A percentile compares a stretch with the other conserved stretches of the same genome.
Evolutionary conservation across 2,888 invertebrate genomes (phyloP).

Genomic region (Steinernema hermaphroditum): DNA sequence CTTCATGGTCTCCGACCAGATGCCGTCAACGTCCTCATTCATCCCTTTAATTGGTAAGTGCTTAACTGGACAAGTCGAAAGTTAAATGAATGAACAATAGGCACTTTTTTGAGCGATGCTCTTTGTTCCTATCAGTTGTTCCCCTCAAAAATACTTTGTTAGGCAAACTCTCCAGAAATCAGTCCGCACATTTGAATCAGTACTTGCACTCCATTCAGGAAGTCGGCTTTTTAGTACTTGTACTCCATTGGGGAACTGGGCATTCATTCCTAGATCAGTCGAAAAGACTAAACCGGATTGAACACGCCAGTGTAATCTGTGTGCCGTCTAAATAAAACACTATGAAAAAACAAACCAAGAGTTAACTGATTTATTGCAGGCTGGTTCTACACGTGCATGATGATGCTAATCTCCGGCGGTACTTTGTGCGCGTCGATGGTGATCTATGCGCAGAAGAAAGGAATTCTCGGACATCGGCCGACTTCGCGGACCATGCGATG

Average conservation of each 20-base stretch:
- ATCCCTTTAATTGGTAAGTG: constrained; percentile 69
- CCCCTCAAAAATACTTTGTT: too few species aligned
- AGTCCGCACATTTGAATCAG: too few species aligned
- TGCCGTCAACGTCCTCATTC: constrained; percentile 69
- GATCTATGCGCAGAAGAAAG: constrained; percentile 68
- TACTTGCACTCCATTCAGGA: too few species aligned
- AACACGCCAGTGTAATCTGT: neutral
- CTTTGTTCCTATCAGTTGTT: too few species aligned
- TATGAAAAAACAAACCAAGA: constrained; percentile 20
- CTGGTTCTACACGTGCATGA: constrained; percentile 69
- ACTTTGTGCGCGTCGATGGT: constrained; percentile 69
- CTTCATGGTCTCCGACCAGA: constrained; percentile 68
- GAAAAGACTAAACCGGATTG: neutral
- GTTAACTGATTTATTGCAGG: constrained; percentile 61
- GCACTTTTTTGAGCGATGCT: too few species aligned
- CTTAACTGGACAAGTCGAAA: too few species aligned
- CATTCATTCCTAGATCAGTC: too few species aligned
- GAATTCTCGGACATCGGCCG: constrained; percentile 61
- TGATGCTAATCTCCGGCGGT: constrained; percentile 68
- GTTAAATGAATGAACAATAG: too few species aligned
- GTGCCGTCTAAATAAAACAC: too few species aligned
- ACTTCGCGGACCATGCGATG: constrained; percentile 53
- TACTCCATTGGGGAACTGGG: too few species aligned
- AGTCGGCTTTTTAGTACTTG: too few species aligned
- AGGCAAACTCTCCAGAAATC: too few species aligned